Evolutionary conservation across 35 echinoderm and acorn worm species (phyloP).

Genomic region (Anneissia japonica): DNA sequence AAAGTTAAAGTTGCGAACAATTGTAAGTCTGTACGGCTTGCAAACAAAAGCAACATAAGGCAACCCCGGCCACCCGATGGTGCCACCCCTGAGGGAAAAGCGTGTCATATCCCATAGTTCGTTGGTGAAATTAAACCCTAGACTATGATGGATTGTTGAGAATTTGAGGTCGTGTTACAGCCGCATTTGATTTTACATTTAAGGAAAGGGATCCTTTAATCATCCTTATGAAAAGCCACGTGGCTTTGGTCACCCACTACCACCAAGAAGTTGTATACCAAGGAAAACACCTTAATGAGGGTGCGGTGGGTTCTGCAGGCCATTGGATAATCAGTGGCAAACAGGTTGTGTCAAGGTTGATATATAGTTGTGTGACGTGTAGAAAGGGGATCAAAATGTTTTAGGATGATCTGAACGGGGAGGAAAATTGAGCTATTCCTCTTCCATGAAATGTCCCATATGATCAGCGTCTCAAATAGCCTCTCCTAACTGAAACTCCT

Average conservation of each 20-base stretch:
- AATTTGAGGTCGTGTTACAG: not conserved
- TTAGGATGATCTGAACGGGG: too few relatives aligned
- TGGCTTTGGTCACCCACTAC: not conserved
- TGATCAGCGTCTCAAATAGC: too few relatives aligned
- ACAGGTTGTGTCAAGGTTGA: not conserved
- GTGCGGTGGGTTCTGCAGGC: not conserved
- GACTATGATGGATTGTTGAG: not conserved
- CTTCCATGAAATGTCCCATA: too few relatives aligned
- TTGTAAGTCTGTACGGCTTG: not conserved
- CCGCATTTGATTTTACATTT: not conserved
- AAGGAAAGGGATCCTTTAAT: not conserved
- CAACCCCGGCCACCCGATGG: too few relatives aligned
- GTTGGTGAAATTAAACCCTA: not conserved
- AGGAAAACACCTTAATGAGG: not conserved
- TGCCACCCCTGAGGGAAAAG: too few relatives aligned
- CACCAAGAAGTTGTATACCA: not conserved
- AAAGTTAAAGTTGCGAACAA: not conserved
- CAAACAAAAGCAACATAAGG: not conserved
- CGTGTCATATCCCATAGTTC: too few relatives aligned
- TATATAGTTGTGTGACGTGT: not conserved
- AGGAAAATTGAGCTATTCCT: too few relatives aligned
- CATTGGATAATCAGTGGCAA: not conserved
- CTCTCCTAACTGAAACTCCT: too few relatives aligned
- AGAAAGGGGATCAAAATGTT: not conserved
- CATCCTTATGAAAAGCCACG: not conserved